Base-by-base conservation (phyloP, 1,140 invertebrate species). In the Hestina assimilis region DNA sequence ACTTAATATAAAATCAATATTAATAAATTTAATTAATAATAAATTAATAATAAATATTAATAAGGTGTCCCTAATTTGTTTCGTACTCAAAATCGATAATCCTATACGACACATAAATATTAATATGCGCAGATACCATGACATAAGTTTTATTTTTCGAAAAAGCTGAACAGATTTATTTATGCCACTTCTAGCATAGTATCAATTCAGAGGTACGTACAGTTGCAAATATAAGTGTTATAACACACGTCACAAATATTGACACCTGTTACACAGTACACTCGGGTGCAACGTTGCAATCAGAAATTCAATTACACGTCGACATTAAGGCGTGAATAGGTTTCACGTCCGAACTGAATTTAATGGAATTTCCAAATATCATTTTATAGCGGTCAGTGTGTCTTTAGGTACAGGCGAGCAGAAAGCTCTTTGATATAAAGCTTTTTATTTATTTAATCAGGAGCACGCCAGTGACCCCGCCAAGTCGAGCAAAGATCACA, bases 271-370 rank as follows among this genome's bases (percentile, higher is more conserved):
- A 45, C 42, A 4, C 42, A 14, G 31, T n/a, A 45, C 42, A 24
- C 11, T 45, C 21, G 42, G 42, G 21, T 24, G 20, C 19, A 45
- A 11, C 23, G 42, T 15, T 45, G 42, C 21, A 26, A 45, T 45
- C 42, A 45, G 42, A 45, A 26, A 45, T 45, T 45, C 42, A 45
- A 45, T 45, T 45, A 28, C 42, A 8, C 42, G 23, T 45, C 42
- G 42, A 45, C 19, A 45, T 24, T 45, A 26, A 26, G 42, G 23
- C 42, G 17, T 41, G 38, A 41, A 41, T 41, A 41, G 21, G 21
- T 19, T n/a, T 23, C 3, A 9, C 14, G 19, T 19, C n/a, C n/a
- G n/a, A n/a, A n/a, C n/a, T n/a, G 17, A 14, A 8, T 35, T 35
- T 35, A 38, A 38, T 38, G 33, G 33, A 8, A 42, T 42, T 42